Conservation (phyloP, 2,797 vertebrate species). For the Gallirallus australis region DNA sequence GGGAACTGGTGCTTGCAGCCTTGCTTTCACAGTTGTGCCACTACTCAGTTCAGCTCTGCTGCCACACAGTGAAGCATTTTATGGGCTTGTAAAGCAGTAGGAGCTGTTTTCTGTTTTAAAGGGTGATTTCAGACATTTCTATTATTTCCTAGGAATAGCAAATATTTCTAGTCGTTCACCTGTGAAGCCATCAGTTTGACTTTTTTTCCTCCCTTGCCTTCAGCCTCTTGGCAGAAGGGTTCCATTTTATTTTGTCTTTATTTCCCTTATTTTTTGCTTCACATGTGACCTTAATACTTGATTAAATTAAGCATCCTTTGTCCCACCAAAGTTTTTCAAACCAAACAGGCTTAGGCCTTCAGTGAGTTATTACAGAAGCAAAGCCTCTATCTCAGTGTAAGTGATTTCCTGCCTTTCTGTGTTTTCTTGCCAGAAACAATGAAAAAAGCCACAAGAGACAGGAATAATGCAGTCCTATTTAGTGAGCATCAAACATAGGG, state of each 20-base stretch:
- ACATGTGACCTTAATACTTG: neutral
- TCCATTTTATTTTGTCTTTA: neutral
- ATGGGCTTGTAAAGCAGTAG: neutral
- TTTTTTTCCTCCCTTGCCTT: neutral
- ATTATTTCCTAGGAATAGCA: neutral
- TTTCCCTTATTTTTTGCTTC: neutral
- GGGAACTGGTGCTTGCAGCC: neutral
- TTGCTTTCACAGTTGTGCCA: neutral
- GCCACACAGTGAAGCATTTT: neutral
- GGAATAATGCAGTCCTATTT: conserved; percentile 56
- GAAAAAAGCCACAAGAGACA: conserved; percentile 36
- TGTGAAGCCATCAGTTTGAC: neutral
- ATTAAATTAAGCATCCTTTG: conserved; percentile 23
- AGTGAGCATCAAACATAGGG: neutral
- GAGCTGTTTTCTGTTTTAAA: neutral
- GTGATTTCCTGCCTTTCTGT: conserved; percentile 5
- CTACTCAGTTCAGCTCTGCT: neutral
- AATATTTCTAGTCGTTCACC: neutral
- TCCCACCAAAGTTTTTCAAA: neutral
- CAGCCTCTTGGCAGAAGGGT: neutral
- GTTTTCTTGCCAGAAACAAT: conserved; percentile 34
- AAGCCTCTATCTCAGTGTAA: neutral
- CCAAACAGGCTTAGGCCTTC: conserved; percentile 10
- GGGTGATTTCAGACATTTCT: neutral
- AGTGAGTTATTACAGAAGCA: conserved; percentile 27